Conservation (phyloP, 2,113 vertebrate species). For the Sciurus niger region DNA sequence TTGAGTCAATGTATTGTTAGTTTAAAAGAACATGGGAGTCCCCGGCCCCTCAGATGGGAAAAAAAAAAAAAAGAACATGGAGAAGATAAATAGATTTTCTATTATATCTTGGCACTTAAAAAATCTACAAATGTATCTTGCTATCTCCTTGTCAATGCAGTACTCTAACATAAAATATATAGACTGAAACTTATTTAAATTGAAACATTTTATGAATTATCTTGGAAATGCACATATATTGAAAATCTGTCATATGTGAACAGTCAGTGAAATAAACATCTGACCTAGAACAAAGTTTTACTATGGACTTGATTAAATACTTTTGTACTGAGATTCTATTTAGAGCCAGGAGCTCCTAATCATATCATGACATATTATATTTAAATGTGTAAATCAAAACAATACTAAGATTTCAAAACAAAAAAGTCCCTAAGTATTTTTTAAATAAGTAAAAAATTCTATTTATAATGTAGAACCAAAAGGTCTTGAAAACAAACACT, state of each 20-base stretch:
- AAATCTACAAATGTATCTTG: neutral
- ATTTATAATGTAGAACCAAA: neutral
- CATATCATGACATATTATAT: neutral
- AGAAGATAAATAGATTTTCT: slow-evolving; percentile 11
- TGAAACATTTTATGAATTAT: neutral
- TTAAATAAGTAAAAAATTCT: slow-evolving; percentile 43
- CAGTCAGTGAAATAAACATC: neutral
- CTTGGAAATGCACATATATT: neutral
- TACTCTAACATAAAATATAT: neutral
- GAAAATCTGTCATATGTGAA: neutral
- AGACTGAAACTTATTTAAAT: neutral
- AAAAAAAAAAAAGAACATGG: too few species aligned
- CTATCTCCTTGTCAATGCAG: neutral
- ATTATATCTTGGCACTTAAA: neutral
- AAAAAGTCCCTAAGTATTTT: slow-evolving; percentile 14
- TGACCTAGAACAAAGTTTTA: neutral
- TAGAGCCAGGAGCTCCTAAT: neutral
- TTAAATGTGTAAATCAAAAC: slow-evolving; percentile 33
- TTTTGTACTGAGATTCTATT: neutral
- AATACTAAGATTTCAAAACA: slow-evolving; percentile 50
- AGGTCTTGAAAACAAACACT: slow-evolving; percentile 49
- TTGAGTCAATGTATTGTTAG: neutral
- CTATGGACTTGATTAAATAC: neutral
- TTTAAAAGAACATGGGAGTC: neutral
- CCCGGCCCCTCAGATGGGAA: too few species aligned